These are phyloP conservation scores for Thysanoteuthis rhombus DNA, from an alignment of 2,888 invertebrate species.

Conservation along the genomic window DNA sequence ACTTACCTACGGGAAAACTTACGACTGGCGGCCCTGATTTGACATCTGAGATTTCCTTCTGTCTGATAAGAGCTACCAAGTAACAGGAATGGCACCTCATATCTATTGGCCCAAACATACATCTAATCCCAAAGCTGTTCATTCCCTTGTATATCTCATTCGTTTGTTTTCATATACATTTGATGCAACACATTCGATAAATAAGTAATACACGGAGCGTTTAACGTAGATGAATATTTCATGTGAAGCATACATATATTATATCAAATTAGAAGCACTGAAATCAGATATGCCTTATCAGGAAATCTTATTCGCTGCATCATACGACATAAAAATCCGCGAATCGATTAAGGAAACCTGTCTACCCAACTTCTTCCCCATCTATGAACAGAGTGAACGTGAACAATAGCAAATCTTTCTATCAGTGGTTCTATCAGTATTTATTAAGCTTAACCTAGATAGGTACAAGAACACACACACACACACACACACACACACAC, in stretches of 20 bases:
- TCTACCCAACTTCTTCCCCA: not conserved
- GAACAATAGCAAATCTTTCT: not conserved
- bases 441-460: too few relatives aligned
- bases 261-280: not conserved
- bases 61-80: not conserved
- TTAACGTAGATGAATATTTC: not conserved
- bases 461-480: too few relatives aligned
- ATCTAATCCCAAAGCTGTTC: not conserved
- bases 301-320: not conserved
- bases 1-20: not conserved
- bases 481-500: too few relatives aligned
- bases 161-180: not conserved
- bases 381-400: not conserved
- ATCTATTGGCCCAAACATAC: not conserved
- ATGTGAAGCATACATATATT: not conserved
- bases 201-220: not conserved
- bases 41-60: not conserved
- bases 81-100: not conserved
- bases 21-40: not conserved
- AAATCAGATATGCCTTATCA: not conserved
- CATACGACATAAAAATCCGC: not conserved
- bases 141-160: not conserved
- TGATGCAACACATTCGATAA: not conserved
- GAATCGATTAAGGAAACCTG: not conserved
- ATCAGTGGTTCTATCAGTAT: too few relatives aligned